Percentiles rank a stretch among this genome's conserved stretches.
phyloP scores from a whole-genome alignment of 2,797 vertebrate genomes.

The Scolopax bukidnonensis region DNA sequence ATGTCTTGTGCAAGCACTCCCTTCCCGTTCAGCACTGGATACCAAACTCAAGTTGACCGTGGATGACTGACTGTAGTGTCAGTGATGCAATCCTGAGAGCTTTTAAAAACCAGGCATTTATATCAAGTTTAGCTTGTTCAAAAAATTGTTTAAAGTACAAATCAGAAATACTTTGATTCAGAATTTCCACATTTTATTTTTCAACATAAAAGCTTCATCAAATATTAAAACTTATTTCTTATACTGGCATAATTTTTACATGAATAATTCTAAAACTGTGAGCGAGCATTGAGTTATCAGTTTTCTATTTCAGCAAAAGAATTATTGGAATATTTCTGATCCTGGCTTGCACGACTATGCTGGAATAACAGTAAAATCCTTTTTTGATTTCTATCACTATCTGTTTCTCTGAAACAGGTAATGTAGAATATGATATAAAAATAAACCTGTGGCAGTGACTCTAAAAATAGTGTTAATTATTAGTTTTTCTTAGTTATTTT shows the following conservation, averaged over 20 bases:
- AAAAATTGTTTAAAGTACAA: background rate
- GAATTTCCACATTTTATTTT: background rate
- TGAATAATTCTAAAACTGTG: background rate
- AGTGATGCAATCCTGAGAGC: background rate
- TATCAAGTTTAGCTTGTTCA: background rate
- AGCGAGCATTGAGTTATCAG: background rate
- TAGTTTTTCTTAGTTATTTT: background rate
- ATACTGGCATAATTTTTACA: background rate
- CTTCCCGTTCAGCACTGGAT: fast-evolving
- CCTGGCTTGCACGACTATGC: background rate
- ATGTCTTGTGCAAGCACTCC: background rate
- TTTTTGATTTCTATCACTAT: background rate
- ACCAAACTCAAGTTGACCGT: background rate
- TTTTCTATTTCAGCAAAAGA: background rate
- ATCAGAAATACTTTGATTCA: background rate
- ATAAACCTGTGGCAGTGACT: background rate
- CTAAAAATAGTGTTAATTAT: background rate
- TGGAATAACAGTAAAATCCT: background rate
- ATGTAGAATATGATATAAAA: background rate
- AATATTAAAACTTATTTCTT: background rate
- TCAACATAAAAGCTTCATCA: background rate
- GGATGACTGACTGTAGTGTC: background rate
- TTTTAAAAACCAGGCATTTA: background rate
- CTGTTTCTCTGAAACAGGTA: background rate
- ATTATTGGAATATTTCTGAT: background rate